Evolutionary conservation across 2,888 invertebrate species (phyloP).

Genomic region (Apodemia duryi): DNA sequence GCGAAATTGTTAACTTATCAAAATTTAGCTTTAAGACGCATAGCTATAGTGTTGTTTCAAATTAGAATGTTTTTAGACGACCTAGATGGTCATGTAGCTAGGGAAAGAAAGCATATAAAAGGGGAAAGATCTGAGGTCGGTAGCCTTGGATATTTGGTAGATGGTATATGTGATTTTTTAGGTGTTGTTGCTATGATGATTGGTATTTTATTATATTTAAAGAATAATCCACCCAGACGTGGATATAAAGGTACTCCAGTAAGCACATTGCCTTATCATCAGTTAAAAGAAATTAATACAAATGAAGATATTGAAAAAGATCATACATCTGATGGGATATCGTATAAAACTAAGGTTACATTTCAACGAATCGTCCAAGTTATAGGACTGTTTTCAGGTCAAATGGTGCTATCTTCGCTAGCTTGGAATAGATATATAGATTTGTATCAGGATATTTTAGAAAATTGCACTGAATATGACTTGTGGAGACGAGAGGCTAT

Average conservation of each 20-base stretch:
- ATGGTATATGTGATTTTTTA: conserved; percentile 89
- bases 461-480: conserved; percentile 77
- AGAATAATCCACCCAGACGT: conserved; percentile 85
- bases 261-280: conserved; percentile 75
- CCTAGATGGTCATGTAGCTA: conserved; percentile 91
- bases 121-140: conserved; percentile 91
- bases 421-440: conserved; percentile 93
- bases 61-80: conserved; percentile 91
- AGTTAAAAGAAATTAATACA: conserved; percentile 62
- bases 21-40: conserved; percentile 83
- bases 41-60: conserved; percentile 89
- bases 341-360: conserved; percentile 84
- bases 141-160: conserved; percentile 88
- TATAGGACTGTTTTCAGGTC: conserved; percentile 83
- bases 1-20: conserved; percentile 87
- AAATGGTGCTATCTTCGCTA: conserved; percentile 85
- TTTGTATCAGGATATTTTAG: conserved; percentile 87
- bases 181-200: conserved; percentile 86
- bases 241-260: conserved; percentile 83
- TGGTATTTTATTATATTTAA: conserved; percentile 84
- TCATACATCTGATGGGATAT: conserved; percentile 69
- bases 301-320: conserved; percentile 70
- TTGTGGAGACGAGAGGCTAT: conserved; percentile 75
- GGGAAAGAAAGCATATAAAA: conserved; percentile 85
- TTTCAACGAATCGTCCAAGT: conserved; percentile 83